Evolutionary conservation across 2,113 vertebrate species (phyloP).

Genomic region (Pipra filicauda): DNA sequence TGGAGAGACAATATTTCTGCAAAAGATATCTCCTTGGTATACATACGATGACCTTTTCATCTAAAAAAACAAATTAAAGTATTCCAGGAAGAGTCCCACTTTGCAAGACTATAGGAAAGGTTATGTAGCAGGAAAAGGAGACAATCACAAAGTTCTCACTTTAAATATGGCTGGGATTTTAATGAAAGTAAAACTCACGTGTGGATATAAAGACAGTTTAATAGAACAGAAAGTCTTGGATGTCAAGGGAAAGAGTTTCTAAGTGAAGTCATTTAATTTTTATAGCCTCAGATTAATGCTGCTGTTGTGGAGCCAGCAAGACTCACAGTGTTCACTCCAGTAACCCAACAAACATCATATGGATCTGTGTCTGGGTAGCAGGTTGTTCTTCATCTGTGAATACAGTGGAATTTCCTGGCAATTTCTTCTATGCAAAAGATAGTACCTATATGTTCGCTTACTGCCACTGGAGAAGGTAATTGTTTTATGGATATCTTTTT

Average conservation of each 20-base stretch:
- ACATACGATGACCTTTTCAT: not conserved
- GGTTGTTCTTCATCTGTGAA: not conserved
- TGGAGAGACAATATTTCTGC: not conserved
- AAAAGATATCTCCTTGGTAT: not conserved
- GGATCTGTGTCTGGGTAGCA: rapidly evolving
- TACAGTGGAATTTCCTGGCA: not conserved
- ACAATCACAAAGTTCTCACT: not conserved
- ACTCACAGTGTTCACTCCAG: not conserved
- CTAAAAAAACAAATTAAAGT: not conserved
- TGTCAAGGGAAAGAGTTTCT: not conserved
- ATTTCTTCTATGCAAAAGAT: not conserved
- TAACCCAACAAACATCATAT: rapidly evolving
- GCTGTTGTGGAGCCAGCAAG: not conserved
- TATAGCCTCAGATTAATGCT: not conserved
- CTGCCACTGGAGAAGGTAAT: not conserved
- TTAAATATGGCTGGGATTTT: not conserved
- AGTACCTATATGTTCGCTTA: not conserved
- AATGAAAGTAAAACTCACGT: not conserved
- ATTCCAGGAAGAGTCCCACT: not conserved
- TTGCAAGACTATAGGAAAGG: not conserved
- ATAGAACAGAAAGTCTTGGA: not conserved
- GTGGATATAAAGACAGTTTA: not conserved
- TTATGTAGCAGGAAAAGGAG: not conserved
- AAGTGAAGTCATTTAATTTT: not conserved
- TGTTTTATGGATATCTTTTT: not conserved